Base-by-base conservation (phyloP, 2,888 invertebrate genomes). In the Platycheirus rosarum region DNA sequence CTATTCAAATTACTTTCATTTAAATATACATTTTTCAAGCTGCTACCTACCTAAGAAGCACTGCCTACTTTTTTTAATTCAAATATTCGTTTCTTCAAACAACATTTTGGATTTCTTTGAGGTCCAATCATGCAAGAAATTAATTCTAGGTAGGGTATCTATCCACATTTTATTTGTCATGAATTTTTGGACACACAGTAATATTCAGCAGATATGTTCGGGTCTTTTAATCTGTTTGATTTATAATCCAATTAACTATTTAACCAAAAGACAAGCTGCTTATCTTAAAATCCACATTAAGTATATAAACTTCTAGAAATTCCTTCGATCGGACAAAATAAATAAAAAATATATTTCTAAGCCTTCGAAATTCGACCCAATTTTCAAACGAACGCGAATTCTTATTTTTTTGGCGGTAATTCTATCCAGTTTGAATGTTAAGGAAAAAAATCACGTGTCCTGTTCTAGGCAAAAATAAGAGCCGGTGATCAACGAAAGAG, bases 231-330 rank as follows among this genome's bases (percentile, higher is more conserved):
- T 73, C 53, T 37, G 29, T 53, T 68, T 78, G 73, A 68, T 73
- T 73, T 77, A 73, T 71, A 77, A 73, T 73, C 65, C 73, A 73
- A 73, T 77, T 73, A 77, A 51, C 40, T 60, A 65, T 60, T 23
- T 37, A 13, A 32, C 29, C 46, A 60, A 65, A 35, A 18, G 37
- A 48, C 37, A 69, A 13, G 7, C 32, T 35, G 42, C 51, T 37
- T 11, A 26, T 57, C 37, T 29, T 13, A 23, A 55, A 37, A 20
- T 48, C 53, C 35, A 13, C n/a, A 69, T 55, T 55, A 8, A 35
- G 29, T 32, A 32, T 7, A 3, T 8, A 35, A 35, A 37, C 3
- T 40, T 42, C 13, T 44, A 63, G 5, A 26, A 62, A 42, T 23
- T 16, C 29, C 29, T n/a, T n/a, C 14, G 16, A 20, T 20, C 20